Evolutionary conservation across 2,797 vertebrate genomes (phyloP).

Genomic region (Poecilia picta): DNA sequence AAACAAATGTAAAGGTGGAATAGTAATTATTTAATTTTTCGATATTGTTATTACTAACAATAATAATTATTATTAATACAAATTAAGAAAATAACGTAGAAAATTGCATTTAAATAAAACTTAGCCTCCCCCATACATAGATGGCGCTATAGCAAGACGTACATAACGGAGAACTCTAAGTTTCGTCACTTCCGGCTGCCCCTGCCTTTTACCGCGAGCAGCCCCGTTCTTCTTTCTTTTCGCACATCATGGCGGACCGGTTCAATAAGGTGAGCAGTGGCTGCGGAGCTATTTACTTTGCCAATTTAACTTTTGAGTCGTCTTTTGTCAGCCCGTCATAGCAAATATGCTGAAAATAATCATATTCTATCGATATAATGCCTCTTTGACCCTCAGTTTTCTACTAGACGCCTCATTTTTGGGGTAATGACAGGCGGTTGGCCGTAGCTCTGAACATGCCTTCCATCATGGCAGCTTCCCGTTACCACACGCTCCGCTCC

Average conservation of each 20-base stretch:
- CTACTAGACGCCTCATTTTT: neutral
- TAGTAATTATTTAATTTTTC: neutral
- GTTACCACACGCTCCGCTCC: neutral
- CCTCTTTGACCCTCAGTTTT: fast-evolving
- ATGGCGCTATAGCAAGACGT: slow-evolving; percentile 5
- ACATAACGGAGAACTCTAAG: neutral
- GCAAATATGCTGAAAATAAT: fast-evolving
- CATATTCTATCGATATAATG: fast-evolving
- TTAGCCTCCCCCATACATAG: neutral
- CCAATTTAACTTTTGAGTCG: neutral
- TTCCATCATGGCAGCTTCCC: slow-evolving; percentile 69
- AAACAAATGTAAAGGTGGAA: neutral
- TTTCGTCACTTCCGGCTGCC: slow-evolving; percentile 72
- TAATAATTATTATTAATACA: neutral
- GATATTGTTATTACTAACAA: no score
- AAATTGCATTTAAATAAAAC: neutral
- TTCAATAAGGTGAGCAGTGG: slow-evolving; percentile 82
- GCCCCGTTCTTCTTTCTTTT: slow-evolving; percentile 84
- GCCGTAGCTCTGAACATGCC: slow-evolving; percentile 37
- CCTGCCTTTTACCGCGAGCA: slow-evolving; percentile 79
- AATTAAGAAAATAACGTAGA: neutral
- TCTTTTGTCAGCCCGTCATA: fast-evolving
- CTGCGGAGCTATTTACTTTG: neutral
- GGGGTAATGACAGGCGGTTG: neutral
- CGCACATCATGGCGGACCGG: slow-evolving; percentile 87